A percentile compares a stretch with the other conserved stretches of the same genome.
Evolutionary conservation across 2,888 invertebrate species (phyloP).

Genomic region (Nymphalis c-album): DNA sequence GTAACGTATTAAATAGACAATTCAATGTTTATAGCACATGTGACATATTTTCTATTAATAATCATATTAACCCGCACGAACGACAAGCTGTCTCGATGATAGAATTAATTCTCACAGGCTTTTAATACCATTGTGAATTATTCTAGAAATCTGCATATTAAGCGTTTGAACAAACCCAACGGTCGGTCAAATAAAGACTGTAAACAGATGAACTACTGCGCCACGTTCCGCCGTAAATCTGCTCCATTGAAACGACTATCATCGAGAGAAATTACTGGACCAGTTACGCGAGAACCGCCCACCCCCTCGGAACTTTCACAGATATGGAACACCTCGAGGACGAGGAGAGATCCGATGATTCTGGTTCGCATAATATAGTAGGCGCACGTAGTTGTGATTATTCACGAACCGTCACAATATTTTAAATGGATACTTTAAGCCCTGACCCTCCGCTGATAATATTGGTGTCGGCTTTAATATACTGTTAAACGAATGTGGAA

Average conservation of each 20-base stretch:
- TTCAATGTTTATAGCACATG: slow-evolving; percentile 35
- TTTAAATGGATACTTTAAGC: slow-evolving; percentile 70
- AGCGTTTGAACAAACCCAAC: slow-evolving; percentile 53
- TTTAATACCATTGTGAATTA: slow-evolving; percentile 60
- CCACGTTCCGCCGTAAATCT: slow-evolving; percentile 62
- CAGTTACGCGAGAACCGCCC: slow-evolving; percentile 51
- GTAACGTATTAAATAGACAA: slow-evolving; percentile 23
- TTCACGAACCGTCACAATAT: slow-evolving; percentile 72
- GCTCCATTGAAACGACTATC: slow-evolving; percentile 74
- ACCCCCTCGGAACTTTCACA: slow-evolving; percentile 35
- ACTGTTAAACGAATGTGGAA: slow-evolving; percentile 62
- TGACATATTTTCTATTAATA: slow-evolving; percentile 38
- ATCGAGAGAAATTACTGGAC: slow-evolving; percentile 63
- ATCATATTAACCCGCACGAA: slow-evolving; percentile 30
- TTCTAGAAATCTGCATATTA: slow-evolving; percentile 55
- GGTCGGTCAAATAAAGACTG: slow-evolving; percentile 65
- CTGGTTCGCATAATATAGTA: slow-evolving; percentile 47
- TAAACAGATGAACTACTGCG: slow-evolving; percentile 59
- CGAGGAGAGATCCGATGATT: slow-evolving; percentile 37
- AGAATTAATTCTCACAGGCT: slow-evolving; percentile 51
- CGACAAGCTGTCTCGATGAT: slow-evolving; percentile 34
- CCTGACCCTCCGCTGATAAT: slow-evolving; percentile 63
- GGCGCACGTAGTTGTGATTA: slow-evolving; percentile 65
- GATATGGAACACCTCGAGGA: slow-evolving; percentile 18
- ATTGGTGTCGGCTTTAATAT: slow-evolving; percentile 67